These are phyloP conservation scores for Diadegma fenestrale DNA, from an alignment of 2,888 invertebrate species.

Conservation along the genomic window DNA sequence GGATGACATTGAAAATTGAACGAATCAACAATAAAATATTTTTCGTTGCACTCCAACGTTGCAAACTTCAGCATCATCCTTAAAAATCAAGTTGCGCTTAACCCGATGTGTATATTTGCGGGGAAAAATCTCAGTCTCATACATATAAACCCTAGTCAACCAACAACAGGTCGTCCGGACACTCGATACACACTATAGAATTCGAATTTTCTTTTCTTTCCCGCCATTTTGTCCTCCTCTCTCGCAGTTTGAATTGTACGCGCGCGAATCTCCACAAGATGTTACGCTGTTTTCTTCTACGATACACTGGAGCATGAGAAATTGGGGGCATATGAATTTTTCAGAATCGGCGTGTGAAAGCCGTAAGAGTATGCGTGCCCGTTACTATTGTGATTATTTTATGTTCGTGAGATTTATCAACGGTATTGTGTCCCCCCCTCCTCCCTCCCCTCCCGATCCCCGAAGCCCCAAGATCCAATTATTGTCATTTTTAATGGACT, in stretches of 20 bases:
- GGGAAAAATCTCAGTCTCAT: slow-evolving; percentile 41
- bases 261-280: slow-evolving; percentile 1
- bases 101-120: not conserved
- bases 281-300: not conserved
- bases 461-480: not conserved
- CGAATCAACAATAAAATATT: too few species aligned
- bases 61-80: too few species aligned
- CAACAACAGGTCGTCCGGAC: slow-evolving; percentile 56
- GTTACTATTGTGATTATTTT: slow-evolving; percentile 50
- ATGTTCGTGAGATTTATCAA: slow-evolving; percentile 31
- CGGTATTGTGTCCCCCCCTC: slow-evolving; percentile 14
- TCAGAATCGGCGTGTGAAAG: not conserved
- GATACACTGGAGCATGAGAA: not conserved
- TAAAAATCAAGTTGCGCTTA: slow-evolving; percentile 2
- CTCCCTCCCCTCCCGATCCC: not conserved
- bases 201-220: not conserved
- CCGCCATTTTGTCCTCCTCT: slow-evolving; percentile 1
- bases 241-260: not conserved
- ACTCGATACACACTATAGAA: slow-evolving; percentile 30
- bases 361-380: slow-evolving; percentile 31
- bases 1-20: too few species aligned
- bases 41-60: too few species aligned
- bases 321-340: slow-evolving; percentile 2
- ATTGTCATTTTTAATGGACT: slow-evolving; percentile 43
- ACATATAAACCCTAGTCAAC: slow-evolving; percentile 68